phyloP scores from a whole-genome alignment of 2,113 vertebrate species.

The Edolisoma coerulescens region DNA sequence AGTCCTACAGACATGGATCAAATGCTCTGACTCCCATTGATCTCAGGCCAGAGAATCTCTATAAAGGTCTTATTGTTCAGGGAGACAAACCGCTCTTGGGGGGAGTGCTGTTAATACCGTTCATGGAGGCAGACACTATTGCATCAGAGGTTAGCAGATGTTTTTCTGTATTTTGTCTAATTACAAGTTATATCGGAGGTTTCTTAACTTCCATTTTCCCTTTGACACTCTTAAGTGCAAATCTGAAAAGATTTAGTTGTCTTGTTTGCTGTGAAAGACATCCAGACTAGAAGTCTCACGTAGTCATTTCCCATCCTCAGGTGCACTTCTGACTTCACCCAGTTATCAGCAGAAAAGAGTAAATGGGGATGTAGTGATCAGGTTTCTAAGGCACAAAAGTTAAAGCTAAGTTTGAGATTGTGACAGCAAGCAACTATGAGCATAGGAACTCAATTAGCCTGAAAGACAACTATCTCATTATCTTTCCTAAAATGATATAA shows the following conservation, averaged over 20 bases:
- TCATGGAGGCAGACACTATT: background rate
- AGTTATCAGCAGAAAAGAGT: slow-evolving; percentile 54
- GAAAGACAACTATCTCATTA: slow-evolving; percentile 78
- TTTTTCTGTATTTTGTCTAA: slow-evolving; percentile 32
- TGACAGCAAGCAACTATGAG: slow-evolving; percentile 67
- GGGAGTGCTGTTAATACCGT: background rate
- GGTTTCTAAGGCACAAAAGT: slow-evolving; percentile 72
- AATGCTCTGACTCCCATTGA: slow-evolving; percentile 30
- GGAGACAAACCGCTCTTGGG: background rate
- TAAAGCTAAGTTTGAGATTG: slow-evolving; percentile 70
- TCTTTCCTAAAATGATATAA: slow-evolving; percentile 73
- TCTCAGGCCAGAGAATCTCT: slow-evolving; percentile 46
- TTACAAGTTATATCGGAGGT: slow-evolving; percentile 24
- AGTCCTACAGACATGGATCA: slow-evolving; percentile 48
- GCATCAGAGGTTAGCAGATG: slow-evolving; percentile 5
- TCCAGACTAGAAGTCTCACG: slow-evolving; percentile 17
- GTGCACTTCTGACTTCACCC: slow-evolving; percentile 42
- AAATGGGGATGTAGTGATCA: slow-evolving; percentile 64
- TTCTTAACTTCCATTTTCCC: slow-evolving; percentile 26
- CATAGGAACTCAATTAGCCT: slow-evolving; percentile 73
- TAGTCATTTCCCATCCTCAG: slow-evolving; percentile 49
- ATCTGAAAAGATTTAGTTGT: slow-evolving; percentile 54
- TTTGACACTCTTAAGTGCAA: slow-evolving; percentile 16
- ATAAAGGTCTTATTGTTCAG: slow-evolving; percentile 51
- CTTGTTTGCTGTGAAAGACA: slow-evolving; percentile 59